phyloP scores from a whole-genome alignment of 2,888 invertebrate species.

The Dynastes maya region DNA sequence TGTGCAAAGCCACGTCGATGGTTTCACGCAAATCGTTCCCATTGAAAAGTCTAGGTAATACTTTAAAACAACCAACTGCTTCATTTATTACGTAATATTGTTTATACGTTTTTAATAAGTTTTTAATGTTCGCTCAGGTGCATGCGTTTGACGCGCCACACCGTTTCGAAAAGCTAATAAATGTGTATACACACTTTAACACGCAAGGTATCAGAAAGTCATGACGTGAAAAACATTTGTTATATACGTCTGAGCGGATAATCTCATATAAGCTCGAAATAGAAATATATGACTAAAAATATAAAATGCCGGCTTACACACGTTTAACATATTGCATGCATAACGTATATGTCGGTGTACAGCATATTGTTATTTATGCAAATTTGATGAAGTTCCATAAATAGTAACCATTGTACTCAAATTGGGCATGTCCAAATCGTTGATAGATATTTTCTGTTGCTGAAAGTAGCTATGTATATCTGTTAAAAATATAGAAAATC shows the following conservation, averaged over 20 bases:
- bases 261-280: neutral
- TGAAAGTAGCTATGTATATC: too few relatives aligned
- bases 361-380: too few relatives aligned
- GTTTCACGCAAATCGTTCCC: too few relatives aligned
- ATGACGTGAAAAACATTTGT: slow-evolving; percentile 2
- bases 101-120: neutral
- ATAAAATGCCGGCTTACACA: slow-evolving; percentile 5
- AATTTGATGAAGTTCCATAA: too few relatives aligned
- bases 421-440: too few relatives aligned
- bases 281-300: slow-evolving; percentile 16
- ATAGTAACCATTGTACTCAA: too few relatives aligned
- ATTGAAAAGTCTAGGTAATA: too few relatives aligned
- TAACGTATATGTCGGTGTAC: neutral
- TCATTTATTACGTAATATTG: too few relatives aligned
- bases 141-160: neutral
- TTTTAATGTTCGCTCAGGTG: neutral
- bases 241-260: neutral
- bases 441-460: too few relatives aligned
- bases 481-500: too few relatives aligned
- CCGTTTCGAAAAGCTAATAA: slow-evolving; percentile 2
- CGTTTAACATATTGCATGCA: slow-evolving; percentile 8
- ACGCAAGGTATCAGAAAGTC: slow-evolving; percentile 10
- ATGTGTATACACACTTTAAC: neutral
- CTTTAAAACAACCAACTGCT: too few relatives aligned
- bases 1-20: too few relatives aligned